Evolutionary conservation across 2,888 invertebrate genomes (phyloP).

Genomic region (Apomyelois bistriatella): DNA sequence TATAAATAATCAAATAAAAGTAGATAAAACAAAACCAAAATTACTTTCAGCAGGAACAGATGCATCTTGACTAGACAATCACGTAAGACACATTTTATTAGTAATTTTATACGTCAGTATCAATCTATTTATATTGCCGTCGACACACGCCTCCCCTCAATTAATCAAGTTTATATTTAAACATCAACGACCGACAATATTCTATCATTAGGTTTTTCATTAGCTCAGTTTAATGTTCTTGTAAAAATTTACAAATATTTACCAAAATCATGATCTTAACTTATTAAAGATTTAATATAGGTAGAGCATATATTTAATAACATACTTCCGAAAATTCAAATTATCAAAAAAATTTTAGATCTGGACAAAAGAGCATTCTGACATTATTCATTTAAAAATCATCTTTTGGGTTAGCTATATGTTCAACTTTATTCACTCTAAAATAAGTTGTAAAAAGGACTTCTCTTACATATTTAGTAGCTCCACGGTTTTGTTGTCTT

Average conservation of each 20-base stretch:
- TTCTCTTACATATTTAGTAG: neutral
- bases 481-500: slow-evolving; percentile 21
- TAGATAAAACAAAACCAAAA: no score
- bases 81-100: slow-evolving; percentile 28
- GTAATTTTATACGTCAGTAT: slow-evolving; percentile 15
- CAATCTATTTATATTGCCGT: slow-evolving; percentile 3
- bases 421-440: no score
- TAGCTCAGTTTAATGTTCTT: neutral
- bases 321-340: no score
- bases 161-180: slow-evolving; percentile 11
- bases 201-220: slow-evolving; percentile 1
- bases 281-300: no score
- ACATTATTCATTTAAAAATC: no score
- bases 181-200: slow-evolving; percentile 1
- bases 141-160: slow-evolving; percentile 4
- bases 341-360: no score
- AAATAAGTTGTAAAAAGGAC: neutral
- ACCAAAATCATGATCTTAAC: neutral
- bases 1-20: no score
- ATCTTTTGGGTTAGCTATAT: no score
- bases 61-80: neutral
- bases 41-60: neutral
- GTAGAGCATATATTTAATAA: no score
- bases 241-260: neutral
- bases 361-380: no score